These are phyloP conservation scores for Teleogryllus occipitalis DNA, from an alignment of 1,140 invertebrate species.

Conservation along the genomic window DNA sequence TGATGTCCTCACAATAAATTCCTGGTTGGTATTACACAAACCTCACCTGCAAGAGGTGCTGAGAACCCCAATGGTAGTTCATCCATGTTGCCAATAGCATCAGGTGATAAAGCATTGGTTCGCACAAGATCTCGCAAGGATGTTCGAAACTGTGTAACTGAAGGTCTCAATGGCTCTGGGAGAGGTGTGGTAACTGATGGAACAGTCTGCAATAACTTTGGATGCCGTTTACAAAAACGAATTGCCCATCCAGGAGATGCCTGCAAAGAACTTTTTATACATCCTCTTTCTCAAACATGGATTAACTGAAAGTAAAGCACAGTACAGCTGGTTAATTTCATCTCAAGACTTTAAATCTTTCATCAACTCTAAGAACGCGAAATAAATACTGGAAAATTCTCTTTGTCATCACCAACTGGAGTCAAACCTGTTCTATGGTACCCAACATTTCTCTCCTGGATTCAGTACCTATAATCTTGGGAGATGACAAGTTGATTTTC, in stretches of 20 bases:
- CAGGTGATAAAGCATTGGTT: background rate
- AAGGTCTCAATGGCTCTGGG: constrained; percentile 19
- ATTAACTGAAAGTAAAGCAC: no score
- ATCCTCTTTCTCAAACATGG: no score
- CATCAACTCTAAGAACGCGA: no score
- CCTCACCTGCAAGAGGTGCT: constrained; percentile 11
- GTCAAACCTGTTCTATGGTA: no score
- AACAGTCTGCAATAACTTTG: constrained; percentile 26
- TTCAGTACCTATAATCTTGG: no score
- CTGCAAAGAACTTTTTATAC: background rate
- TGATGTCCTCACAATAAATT: background rate
- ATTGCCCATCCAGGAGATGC: constrained; percentile 28
- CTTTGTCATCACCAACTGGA: no score
- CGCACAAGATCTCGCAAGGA: constrained; percentile 4
- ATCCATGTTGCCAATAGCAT: constrained; percentile 24
- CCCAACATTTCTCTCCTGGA: no score
- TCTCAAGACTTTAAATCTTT: no score
- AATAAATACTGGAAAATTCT: no score
- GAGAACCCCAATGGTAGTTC: constrained; percentile 27
- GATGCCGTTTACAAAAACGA: constrained; percentile 28
- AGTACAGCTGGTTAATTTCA: no score
- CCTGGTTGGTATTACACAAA: background rate
- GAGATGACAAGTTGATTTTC: no score
- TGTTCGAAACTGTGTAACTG: constrained; percentile 14
- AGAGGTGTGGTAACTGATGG: constrained; percentile 20